Conservation (phyloP, 2,888 invertebrate species). For the Priocnemis perturbator region DNA sequence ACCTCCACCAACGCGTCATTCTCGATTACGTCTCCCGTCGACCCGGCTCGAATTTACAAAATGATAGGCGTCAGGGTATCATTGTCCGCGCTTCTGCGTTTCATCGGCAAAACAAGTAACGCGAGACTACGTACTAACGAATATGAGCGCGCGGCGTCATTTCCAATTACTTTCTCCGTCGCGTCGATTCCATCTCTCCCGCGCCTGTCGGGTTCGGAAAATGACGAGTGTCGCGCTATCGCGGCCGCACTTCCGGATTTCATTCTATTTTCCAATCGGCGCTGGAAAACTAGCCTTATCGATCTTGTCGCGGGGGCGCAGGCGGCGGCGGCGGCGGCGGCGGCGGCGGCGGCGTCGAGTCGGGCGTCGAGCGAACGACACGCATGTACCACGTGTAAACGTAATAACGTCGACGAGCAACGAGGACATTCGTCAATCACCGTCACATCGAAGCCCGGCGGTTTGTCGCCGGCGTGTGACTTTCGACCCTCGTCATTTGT, state of each 20-base stretch:
- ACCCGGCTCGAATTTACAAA: no score
- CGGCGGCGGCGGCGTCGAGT: neutral
- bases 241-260: no score
- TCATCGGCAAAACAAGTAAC: no score
- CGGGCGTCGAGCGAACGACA: slow-evolving; percentile 7
- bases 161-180: neutral
- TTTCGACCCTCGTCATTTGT: slow-evolving; percentile 43
- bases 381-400: slow-evolving; percentile 49
- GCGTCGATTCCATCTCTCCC: neutral
- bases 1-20: no score
- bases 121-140: neutral
- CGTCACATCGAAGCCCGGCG: slow-evolving; percentile 45
- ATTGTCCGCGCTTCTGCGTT: no score
- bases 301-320: slow-evolving; percentile 1
- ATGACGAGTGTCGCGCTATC: no score
- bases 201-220: no score
- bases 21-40: no score
- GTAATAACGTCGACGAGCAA: slow-evolving; percentile 53
- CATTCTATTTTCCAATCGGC: no score
- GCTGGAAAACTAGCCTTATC: slow-evolving; percentile 15
- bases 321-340: neutral
- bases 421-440: slow-evolving; percentile 52
- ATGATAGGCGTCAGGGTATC: no score
- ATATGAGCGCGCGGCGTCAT: neutral
- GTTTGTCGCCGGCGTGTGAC: slow-evolving; percentile 48